Conservation (phyloP, 2,888 invertebrate species). For the Melanostoma scalare region DNA sequence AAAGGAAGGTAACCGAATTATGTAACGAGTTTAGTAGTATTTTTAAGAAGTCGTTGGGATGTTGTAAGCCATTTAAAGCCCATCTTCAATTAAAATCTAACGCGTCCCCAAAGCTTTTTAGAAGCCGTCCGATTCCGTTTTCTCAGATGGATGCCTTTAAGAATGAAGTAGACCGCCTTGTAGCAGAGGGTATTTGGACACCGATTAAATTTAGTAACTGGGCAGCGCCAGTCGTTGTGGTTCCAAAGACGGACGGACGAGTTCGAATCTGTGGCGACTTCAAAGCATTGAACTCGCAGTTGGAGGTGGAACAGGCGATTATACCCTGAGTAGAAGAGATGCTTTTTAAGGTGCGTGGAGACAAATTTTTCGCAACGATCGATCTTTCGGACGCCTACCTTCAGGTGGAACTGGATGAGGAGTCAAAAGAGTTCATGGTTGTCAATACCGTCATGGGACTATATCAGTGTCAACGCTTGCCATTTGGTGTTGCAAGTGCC, state of each 20-base stretch:
- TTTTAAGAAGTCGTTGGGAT: slow-evolving; percentile 27
- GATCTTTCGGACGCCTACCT: too few relatives aligned
- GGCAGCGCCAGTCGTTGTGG: slow-evolving; percentile 35
- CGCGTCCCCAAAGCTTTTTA: slow-evolving; percentile 17
- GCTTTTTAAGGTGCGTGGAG: slow-evolving; percentile 8
- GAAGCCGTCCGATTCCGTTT: slow-evolving; percentile 2
- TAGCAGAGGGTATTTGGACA: too few relatives aligned
- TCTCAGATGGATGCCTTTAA: slow-evolving; percentile 4
- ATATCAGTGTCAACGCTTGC: too few relatives aligned
- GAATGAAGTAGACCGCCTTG: too few relatives aligned
- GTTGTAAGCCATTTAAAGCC: slow-evolving; percentile 19
- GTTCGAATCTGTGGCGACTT: slow-evolving; percentile 50
- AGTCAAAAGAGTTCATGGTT: too few relatives aligned
- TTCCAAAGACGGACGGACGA: slow-evolving; percentile 18
- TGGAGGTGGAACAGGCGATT: slow-evolving; percentile 15
- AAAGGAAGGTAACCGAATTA: neutral
- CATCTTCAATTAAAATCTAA: slow-evolving; percentile 17
- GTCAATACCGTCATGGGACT: too few relatives aligned
- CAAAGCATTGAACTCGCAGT: slow-evolving; percentile 43
- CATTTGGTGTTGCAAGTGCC: too few relatives aligned
- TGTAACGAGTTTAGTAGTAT: slow-evolving; percentile 25
- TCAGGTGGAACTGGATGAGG: too few relatives aligned
- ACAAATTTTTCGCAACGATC: too few relatives aligned
- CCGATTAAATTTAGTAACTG: slow-evolving; percentile 16
- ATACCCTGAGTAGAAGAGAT: slow-evolving; percentile 26